phyloP scores from a whole-genome alignment of 1,140 invertebrate genomes.

The Trichonephila inaurata region DNA sequence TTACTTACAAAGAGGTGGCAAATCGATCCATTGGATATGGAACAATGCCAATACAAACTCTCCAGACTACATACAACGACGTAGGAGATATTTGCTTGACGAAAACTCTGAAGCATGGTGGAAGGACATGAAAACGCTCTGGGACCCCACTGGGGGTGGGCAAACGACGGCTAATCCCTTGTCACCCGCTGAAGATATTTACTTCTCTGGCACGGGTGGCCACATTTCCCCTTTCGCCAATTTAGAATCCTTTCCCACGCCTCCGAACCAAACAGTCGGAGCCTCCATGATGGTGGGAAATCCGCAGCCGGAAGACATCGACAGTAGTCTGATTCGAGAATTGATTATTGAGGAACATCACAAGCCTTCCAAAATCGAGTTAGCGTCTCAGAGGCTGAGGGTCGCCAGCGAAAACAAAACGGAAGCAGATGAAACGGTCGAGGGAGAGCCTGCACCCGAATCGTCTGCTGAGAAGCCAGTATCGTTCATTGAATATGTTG shows the following conservation, averaged over 20 bases:
- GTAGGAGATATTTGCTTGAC: neutral
- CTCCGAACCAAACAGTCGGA: neutral
- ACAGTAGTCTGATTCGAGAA: neutral
- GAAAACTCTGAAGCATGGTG: slow-evolving; percentile 41
- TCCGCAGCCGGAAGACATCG: neutral
- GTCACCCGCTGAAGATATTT: neutral
- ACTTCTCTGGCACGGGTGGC: neutral
- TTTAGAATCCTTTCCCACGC: neutral
- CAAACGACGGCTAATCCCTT: neutral
- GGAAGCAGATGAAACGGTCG: neutral
- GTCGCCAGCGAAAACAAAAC: neutral
- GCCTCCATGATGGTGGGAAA: neutral
- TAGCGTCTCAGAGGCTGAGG: neutral
- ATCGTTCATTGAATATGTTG: slow-evolving; percentile 38
- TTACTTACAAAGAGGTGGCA: slow-evolving; percentile 22
- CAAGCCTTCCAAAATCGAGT: slow-evolving; percentile 40
- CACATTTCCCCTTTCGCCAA: neutral
- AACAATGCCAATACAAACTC: neutral
- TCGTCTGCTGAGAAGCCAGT: neutral
- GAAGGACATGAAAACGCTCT: slow-evolving; percentile 21
- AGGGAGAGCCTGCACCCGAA: neutral
- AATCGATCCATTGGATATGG: slow-evolving; percentile 48
- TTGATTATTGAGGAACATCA: slow-evolving; percentile 54
- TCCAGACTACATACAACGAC: neutral
- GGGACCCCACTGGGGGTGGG: neutral